Conservation (phyloP, 2,888 invertebrate genomes). For the Drosophila anceps region DNA sequence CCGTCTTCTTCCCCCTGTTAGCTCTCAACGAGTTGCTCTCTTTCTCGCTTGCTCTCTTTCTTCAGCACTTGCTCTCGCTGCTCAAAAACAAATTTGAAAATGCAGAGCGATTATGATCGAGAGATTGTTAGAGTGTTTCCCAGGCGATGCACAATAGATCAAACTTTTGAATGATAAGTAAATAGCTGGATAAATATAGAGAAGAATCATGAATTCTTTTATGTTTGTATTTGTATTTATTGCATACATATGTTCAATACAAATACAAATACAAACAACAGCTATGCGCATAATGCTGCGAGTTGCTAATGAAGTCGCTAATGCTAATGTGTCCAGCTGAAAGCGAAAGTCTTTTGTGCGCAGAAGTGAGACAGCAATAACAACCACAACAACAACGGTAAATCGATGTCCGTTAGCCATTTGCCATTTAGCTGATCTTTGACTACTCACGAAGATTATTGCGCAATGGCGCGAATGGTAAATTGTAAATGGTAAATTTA, state of each 20-base stretch:
- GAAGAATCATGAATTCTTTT: not conserved
- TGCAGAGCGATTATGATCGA: not conserved
- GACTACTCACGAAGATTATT: slow-evolving; percentile 7
- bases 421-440: slow-evolving; percentile 25
- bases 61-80: not conserved
- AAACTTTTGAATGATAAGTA: slow-evolving; percentile 7
- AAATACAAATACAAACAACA: slow-evolving; percentile 15
- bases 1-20: slow-evolving; percentile 35
- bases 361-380: not conserved
- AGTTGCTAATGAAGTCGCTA: slow-evolving; percentile 37
- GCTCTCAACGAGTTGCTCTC: slow-evolving; percentile 15
- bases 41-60: slow-evolving; percentile 4
- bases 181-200: not conserved
- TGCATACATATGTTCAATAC: not conserved
- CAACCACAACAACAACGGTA: not conserved
- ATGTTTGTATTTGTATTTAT: not conserved
- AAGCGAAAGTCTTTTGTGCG: slow-evolving; percentile 46
- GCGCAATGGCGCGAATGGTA: slow-evolving; percentile 6
- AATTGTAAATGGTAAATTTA: slow-evolving; percentile 14
- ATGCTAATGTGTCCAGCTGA: slow-evolving; percentile 45
- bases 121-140: slow-evolving; percentile 26
- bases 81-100: slow-evolving; percentile 19
- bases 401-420: slow-evolving; percentile 3
- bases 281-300: slow-evolving; percentile 5
- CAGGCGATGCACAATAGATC: slow-evolving; percentile 23